A percentile compares a stretch with the other conserved stretches of the same genome.
Conservation (phyloP, 2,797 vertebrate species). For the Sebastes ruberrimus region DNA sequence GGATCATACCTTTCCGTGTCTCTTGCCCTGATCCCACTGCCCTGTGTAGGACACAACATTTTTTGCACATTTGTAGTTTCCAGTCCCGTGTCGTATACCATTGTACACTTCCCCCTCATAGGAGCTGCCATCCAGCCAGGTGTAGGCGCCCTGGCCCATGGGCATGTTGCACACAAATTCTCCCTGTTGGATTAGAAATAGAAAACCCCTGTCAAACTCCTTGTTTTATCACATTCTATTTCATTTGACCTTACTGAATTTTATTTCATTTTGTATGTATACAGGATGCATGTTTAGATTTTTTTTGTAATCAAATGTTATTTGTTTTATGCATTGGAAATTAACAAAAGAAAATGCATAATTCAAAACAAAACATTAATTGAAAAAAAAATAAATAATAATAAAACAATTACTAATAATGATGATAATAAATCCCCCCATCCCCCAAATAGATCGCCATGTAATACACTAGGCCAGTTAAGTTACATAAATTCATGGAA, state of each 20-base stretch:
- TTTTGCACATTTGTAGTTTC: conserved; percentile 80
- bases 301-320: too few species aligned
- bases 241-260: neutral
- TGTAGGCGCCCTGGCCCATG: conserved; percentile 83
- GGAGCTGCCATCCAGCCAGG: conserved; percentile 87
- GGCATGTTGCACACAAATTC: conserved; percentile 86
- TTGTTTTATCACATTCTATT: neutral
- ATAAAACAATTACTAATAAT: too few species aligned
- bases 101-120: conserved; percentile 86
- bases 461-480: too few species aligned
- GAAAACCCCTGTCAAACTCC: neutral
- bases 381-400: too few species aligned
- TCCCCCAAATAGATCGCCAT: too few species aligned
- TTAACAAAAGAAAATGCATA: too few species aligned
- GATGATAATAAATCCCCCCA: too few species aligned
- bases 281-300: neutral
- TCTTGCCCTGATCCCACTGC: conserved; percentile 86
- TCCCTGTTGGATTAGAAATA: conserved; percentile 80
- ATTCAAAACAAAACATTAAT: too few species aligned
- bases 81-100: conserved; percentile 86
- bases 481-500: too few species aligned
- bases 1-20: conserved; percentile 88
- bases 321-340: too few species aligned
- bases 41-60: conserved; percentile 82
- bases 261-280: neutral